A percentile compares a stretch with the other conserved stretches of the same genome.
Evolutionary conservation across 2,113 vertebrate genomes (phyloP).

Genomic region (Clinocottus analis): DNA sequence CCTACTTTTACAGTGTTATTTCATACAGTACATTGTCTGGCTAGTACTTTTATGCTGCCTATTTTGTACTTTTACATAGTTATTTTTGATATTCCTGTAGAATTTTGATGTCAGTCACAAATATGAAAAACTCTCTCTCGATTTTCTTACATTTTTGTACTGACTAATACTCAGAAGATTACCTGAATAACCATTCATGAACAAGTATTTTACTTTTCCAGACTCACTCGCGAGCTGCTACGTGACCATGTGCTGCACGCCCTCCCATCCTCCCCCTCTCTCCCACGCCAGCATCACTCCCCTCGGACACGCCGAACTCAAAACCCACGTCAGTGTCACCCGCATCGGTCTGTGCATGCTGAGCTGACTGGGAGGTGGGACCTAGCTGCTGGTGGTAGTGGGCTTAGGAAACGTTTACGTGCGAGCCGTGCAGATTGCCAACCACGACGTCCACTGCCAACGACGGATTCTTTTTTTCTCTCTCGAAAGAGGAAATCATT

Average conservation of each 20-base stretch:
- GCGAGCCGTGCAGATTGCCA: slow-evolving; percentile 51
- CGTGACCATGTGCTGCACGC: slow-evolving; percentile 62
- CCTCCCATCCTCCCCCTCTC: background rate
- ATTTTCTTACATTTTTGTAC: background rate
- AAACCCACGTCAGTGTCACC: slow-evolving; percentile 26
- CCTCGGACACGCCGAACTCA: slow-evolving; percentile 48
- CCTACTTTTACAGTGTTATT: background rate
- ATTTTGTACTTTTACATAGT: too few relatives aligned
- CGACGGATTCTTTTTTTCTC: background rate
- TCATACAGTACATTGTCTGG: too few relatives aligned
- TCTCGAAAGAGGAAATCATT: background rate
- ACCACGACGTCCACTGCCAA: slow-evolving; percentile 4
- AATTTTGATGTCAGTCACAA: background rate
- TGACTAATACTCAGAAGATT: background rate
- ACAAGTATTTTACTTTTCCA: background rate
- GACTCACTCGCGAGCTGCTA: slow-evolving; percentile 31
- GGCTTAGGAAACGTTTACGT: slow-evolving; percentile 45
- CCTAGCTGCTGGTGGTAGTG: slow-evolving; percentile 47
- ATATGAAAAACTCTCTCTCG: background rate
- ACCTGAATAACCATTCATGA: background rate
- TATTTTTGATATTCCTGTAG: too few relatives aligned
- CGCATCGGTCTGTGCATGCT: slow-evolving; percentile 23
- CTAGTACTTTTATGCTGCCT: too few relatives aligned
- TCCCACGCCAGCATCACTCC: slow-evolving; percentile 61
- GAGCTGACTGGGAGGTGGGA: slow-evolving; percentile 56